Base-by-base conservation (phyloP, 2,113 vertebrate genomes). In the Trogon surrucura region DNA sequence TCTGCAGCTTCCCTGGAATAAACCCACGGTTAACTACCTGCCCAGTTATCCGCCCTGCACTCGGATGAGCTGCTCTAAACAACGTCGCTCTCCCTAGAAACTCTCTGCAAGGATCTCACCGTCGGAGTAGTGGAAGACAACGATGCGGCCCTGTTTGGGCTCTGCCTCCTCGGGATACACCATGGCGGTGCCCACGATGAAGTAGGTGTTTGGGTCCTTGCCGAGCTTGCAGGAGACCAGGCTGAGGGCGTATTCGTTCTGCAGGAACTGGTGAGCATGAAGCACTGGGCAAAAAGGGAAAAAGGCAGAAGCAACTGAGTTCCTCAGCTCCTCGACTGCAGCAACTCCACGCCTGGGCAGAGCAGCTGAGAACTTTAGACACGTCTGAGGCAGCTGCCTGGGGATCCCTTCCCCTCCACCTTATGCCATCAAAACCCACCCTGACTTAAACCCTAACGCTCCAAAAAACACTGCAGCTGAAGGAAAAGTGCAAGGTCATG, bases 121-220 rank as follows among this genome's bases (percentile, higher is more conserved):
- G 5, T 99, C 99, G 0, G 99, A 99, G 96, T 99, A 99, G 95
- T 99, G 99, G 97, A 99, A 99, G 96, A 99, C 99, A 2, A 99
- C 98, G 16, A 99, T 99, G 29, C 99, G 99, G 9, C 99, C 99
- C 95, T 99, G 99, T 86, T 99, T 99, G 90, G 99, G 99, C 96
- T 99, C 99, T 0, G 99, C 99, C 98, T 99, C 99, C 96, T 99
- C 99, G 0, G 99, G 99, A 94, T 99, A 99, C 20, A 99, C 99
- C 99, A 99, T 99, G 86, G 99, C 99, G 0, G 99, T 99, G 90
- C 99, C 99, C 60, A 99, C 99, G 5, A 99, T 98, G 88, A 99
- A 99, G 93, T 99, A 99, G 4, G 99, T 99, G 32, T 99, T 99
- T 3, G 99, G 99, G 93, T 99, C 99, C 96, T 99, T 99, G 85